Evolutionary conservation across 2,797 vertebrate genomes (phyloP), one percentile per base, ranked within the genome.

Genomic region (Antrozous pallidus): DNA sequence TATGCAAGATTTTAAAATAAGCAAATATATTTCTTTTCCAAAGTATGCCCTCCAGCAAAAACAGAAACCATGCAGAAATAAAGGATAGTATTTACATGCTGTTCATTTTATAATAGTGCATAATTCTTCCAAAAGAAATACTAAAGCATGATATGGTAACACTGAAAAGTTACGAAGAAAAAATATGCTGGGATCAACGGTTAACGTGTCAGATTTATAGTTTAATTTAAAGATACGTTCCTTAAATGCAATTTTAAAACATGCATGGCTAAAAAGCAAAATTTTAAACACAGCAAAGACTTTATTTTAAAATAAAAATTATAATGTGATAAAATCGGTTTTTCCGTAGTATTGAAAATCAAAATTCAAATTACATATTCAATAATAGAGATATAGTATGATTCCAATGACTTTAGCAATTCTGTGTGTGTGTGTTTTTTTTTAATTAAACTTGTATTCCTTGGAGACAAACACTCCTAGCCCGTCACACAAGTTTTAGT

Each of bases 211-310:
- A n/a, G 6, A 86, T 65, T 61, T 92, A 24, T 36, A 51, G 6
- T 54, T 12, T n/a, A 81, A n/a, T 6, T 85, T 83, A 84, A 75
- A 81, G n/a, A 65, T 17, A 31, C 63, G 79, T 63, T 83, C 38
- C 54, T 89, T 42, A 92, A 89, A 73, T 78, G 10, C 65, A 71
- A 95, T 56, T 94, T 91, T 88, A 85, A 92, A 75, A 61, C 81
- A 94, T 83, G 93, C 13, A 69, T 10, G 7, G 11, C 24, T 36
- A 85, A 58, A 45, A 84, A 9, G 45, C 24, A 80, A 81, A 73
- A 38, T 70, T 78, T 81, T 49, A 80, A 95, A 89, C 33, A 51
- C 1, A 87, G 11, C 4, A 49, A 80, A 38, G 14, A 84, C 18
- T 86, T 11, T 93, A 28, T 56, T 94, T 94, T 78, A 9, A 24